Base-by-base conservation (phyloP, 1,140 invertebrate species). In the Drosophila dunni region DNA sequence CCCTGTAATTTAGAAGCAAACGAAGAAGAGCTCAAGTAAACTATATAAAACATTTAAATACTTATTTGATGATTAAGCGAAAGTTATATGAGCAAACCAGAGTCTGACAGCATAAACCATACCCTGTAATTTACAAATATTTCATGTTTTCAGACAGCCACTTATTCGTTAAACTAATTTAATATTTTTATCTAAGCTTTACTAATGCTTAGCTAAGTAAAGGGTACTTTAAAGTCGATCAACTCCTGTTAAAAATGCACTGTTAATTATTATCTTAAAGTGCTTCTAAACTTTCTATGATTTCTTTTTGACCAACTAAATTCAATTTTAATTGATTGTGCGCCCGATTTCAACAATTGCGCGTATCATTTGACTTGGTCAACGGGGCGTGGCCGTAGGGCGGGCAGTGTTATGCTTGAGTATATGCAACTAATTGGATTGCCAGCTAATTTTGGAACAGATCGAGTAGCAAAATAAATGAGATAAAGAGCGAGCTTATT, bases 261-360 rank as follows among this genome's bases (percentile, higher is more conserved):
- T 58, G 53, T 8, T 69, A 9, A 51, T 69, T 56, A 13, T 38
- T 42, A 13, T 6, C 0, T 36, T 15, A 33, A 17, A 60, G 62
- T 78, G 36, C 48, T 62, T 88, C 76, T 79, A 88, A 86, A 70
- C 65, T 13, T 77, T 63, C 7, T 34, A 10, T 53, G 36, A 51
- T 40, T 36, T 50, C 20, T 70, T 64, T 29, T 65, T 60, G 38
- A 50, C 46, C 36, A 60, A 64, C 53, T 44, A 54, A 45, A 61
- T 74, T 46, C 36, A 44, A 68, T 86, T 86, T 86, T 88, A 88
- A 86, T 86, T 86, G 83, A 86, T 86, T 88, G 82, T 65, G 83
- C 70, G 79, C 11, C 36, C 53, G 68, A 70, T 78, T 86, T 86
- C 76, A 88, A 72, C 83, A 46, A 78, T 77, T 79, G 38, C 67